Percentiles rank a stretch among this genome's conserved stretches.
These are phyloP conservation scores for Tetragnatha montana DNA, from an alignment of 2,888 invertebrate genomes.

Conservation along the genomic window DNA sequence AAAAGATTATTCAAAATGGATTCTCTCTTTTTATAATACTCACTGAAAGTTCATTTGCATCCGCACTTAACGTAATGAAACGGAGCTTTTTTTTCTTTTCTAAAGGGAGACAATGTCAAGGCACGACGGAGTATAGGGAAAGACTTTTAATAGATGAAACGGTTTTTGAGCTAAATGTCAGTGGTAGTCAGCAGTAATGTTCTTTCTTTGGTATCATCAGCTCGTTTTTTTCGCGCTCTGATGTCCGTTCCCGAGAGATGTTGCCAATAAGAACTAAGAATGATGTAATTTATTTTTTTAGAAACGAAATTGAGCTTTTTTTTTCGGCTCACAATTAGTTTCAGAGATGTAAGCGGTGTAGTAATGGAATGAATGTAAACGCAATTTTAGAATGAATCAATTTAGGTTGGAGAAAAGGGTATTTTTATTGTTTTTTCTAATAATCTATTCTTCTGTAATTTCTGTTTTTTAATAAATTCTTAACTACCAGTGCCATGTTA, in stretches of 20 bases:
- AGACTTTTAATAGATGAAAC: constrained; percentile 35
- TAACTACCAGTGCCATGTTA: too few relatives aligned
- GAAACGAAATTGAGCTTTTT: not conserved
- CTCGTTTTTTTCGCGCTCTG: not conserved
- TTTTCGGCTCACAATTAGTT: not conserved
- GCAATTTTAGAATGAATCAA: too few relatives aligned
- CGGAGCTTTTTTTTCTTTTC: not conserved
- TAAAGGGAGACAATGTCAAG: too few relatives aligned
- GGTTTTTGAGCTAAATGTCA: constrained; percentile 39
- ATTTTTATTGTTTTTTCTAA: too few relatives aligned
- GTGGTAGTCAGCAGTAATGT: constrained; percentile 33
- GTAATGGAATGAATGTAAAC: too few relatives aligned
- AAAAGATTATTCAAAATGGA: constrained; percentile 1
- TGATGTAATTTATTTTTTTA: not conserved
- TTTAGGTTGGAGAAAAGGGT: too few relatives aligned
- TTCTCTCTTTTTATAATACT: constrained; percentile 15
- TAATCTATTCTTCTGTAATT: too few relatives aligned
- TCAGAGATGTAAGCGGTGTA: too few relatives aligned
- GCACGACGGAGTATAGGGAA: not conserved
- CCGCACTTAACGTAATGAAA: constrained; percentile 50
- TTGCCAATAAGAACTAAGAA: not conserved
- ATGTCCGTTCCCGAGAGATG: not conserved
- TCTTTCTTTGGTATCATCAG: constrained; percentile 1
- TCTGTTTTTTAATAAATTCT: too few relatives aligned
- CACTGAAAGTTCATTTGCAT: constrained; percentile 44